Base-by-base conservation (phyloP, 2,888 invertebrate species). In the Lathronympha strigana region DNA sequence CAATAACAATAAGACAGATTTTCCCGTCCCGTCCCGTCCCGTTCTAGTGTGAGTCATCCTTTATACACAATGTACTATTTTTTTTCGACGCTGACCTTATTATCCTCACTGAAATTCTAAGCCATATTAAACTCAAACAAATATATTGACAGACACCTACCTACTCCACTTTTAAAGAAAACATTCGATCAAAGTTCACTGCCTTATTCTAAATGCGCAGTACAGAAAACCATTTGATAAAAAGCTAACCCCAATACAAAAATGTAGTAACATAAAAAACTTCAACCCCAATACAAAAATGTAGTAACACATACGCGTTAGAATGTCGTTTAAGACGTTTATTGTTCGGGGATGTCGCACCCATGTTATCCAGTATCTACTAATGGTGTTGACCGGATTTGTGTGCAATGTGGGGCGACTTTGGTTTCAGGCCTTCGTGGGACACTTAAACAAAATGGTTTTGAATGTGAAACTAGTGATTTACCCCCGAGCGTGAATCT, bases 341-440 rank as follows among this genome's bases (percentile, higher is more conserved):
- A 19, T 31, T 13, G 1, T 13, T n/a, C 45, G n/a, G n/a, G n/a
- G 43, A n/a, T 31, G 21, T 31, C 57, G 11, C 57, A n/a, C 57
- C 57, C 45, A 45, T 15, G 21, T 45, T 8, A 57, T 57, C n/a
- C n/a, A 1, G 31, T 8, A 57, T 57, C n/a, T 9, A 1, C 45
- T 57, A 57, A 55, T 57, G 57, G 57, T 57, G 57, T 57, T 57
- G 57, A 57, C 57, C 43, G 43, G 53, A 53, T 28, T 45, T 57
- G 31, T 43, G 45, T 43, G 43, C 43, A 28, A 31, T 57, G 28
- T 55, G 28, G 54, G 40, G 13, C 17, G 40, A 28, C 43, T 57
- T 43, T 31, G 45, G 31, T 45, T 43, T 57, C 57, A 31, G 31
- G 40, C 13, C 4, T 51, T 6, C 11, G 13, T 21, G 13, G 28